A percentile compares a stretch with the other conserved stretches of the same genome.
Conservation (phyloP, 2,888 invertebrate genomes). For the Drosophila anomalata region DNA sequence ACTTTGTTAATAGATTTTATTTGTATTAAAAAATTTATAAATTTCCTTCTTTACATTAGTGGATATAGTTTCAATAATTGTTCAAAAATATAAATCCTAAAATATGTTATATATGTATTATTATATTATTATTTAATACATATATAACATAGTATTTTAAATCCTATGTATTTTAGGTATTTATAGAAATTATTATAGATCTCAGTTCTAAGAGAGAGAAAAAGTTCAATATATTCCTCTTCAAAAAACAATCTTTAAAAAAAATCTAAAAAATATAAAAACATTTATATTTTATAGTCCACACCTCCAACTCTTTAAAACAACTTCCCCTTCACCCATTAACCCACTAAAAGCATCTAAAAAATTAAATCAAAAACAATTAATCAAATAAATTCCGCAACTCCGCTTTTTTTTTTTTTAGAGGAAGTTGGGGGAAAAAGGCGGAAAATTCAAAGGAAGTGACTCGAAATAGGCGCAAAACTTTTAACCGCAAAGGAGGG, state of each 20-base stretch:
- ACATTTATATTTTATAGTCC: neutral
- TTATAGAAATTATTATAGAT: no score
- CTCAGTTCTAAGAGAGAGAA: no score
- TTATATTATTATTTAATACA: no score
- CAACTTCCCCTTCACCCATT: conserved; percentile 2
- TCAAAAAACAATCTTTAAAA: no score
- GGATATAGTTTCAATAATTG: no score
- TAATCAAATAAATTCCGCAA: conserved; percentile 16
- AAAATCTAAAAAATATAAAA: neutral
- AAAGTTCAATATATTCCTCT: no score
- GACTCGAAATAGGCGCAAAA: conserved; percentile 23
- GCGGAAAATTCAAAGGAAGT: conserved; percentile 28
- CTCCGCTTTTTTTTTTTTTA: neutral
- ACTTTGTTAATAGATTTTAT: neutral
- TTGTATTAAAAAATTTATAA: neutral
- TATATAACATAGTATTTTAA: no score
- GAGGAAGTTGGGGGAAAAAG: neutral
- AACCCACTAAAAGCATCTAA: conserved; percentile 19
- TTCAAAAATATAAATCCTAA: no score
- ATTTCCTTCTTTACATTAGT: no score
- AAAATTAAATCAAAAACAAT: conserved; percentile 9
- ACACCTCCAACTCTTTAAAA: neutral
- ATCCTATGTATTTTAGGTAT: no score
- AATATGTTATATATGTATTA: no score
- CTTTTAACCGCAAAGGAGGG: conserved; percentile 14